Evolutionary conservation across 1,140 invertebrate species (phyloP).

Genomic region (Tribolium madens): DNA sequence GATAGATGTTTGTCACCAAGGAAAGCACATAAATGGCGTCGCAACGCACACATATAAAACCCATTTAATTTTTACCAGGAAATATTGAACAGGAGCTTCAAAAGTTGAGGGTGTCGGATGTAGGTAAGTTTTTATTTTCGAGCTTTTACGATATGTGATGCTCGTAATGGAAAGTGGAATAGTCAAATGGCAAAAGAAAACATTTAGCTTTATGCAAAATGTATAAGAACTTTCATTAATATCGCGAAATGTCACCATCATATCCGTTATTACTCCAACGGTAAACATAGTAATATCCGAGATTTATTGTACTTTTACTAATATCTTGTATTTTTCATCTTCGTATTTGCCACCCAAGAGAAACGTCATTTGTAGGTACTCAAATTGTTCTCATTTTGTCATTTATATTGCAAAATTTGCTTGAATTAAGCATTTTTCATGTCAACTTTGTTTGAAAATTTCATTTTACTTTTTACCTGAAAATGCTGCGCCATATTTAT

Average conservation of each 20-base stretch:
- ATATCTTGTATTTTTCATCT: background rate
- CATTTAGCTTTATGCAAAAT: slow-evolving; percentile 11
- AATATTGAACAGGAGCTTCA: background rate
- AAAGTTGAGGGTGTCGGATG: background rate
- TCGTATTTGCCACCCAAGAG: slow-evolving; percentile 14
- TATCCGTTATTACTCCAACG: slow-evolving; percentile 6
- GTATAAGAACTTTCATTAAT: slow-evolving; percentile 12
- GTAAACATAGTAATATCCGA: slow-evolving; percentile 4
- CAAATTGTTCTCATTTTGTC: background rate
- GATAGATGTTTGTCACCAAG: background rate
- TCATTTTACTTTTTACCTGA: no score
- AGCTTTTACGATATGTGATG: slow-evolving; percentile 21
- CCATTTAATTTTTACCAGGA: slow-evolving; percentile 22
- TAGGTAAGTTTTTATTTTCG: background rate
- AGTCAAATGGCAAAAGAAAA: slow-evolving; percentile 4
- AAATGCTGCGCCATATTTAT: no score
- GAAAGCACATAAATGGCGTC: background rate
- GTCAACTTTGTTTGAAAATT: no score
- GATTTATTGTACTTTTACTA: slow-evolving; percentile 18
- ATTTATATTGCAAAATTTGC: no score
- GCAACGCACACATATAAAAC: background rate
- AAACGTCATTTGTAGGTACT: background rate
- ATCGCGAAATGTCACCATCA: slow-evolving; percentile 6
- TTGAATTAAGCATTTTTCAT: no score
- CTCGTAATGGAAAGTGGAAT: slow-evolving; percentile 2